Conservation (phyloP, 2,888 invertebrate genomes). For the Cylindroiulus punctatus region DNA sequence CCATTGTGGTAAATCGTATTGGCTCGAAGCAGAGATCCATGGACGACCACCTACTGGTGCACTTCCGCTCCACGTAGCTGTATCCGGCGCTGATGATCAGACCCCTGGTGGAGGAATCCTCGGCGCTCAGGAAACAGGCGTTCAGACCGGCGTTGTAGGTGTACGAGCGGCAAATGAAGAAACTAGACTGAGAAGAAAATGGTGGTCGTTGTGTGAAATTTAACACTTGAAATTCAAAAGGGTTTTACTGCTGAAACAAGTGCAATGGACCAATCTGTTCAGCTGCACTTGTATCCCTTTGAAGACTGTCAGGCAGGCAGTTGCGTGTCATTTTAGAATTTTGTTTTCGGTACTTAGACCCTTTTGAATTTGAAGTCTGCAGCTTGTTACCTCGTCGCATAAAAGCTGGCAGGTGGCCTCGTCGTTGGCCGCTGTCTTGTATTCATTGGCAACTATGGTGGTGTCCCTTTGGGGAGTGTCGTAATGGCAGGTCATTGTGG, state of each 20-base stretch:
- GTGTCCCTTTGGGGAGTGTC: slow-evolving; percentile 64
- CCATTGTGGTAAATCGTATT: not conserved
- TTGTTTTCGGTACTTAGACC: not conserved
- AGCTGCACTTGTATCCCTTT: too few relatives aligned
- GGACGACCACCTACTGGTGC: slow-evolving; percentile 2
- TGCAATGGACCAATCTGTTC: too few relatives aligned
- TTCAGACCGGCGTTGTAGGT: slow-evolving; percentile 65
- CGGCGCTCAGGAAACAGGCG: slow-evolving; percentile 67
- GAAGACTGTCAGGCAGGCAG: too few relatives aligned
- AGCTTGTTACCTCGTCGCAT: slow-evolving; percentile 63
- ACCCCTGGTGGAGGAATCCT: slow-evolving; percentile 66
- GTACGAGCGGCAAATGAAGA: slow-evolving; percentile 67
- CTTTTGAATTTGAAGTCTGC: too few relatives aligned
- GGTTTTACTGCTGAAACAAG: too few relatives aligned
- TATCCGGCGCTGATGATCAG: slow-evolving; percentile 61
- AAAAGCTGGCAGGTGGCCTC: slow-evolving; percentile 66
- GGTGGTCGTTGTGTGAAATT: not conserved
- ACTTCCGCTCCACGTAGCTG: slow-evolving; percentile 46
- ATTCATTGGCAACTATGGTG: slow-evolving; percentile 67
- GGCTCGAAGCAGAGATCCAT: too few relatives aligned
- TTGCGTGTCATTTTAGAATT: too few relatives aligned
- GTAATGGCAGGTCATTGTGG: slow-evolving; percentile 63
- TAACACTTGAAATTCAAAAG: too few relatives aligned
- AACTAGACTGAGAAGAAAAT: slow-evolving; percentile 46
- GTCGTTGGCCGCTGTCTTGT: slow-evolving; percentile 66